Percentiles rank a stretch among this genome's conserved stretches.
phyloP scores from a whole-genome alignment of 1,140 invertebrate species.

The Xylocopa sonorina region DNA sequence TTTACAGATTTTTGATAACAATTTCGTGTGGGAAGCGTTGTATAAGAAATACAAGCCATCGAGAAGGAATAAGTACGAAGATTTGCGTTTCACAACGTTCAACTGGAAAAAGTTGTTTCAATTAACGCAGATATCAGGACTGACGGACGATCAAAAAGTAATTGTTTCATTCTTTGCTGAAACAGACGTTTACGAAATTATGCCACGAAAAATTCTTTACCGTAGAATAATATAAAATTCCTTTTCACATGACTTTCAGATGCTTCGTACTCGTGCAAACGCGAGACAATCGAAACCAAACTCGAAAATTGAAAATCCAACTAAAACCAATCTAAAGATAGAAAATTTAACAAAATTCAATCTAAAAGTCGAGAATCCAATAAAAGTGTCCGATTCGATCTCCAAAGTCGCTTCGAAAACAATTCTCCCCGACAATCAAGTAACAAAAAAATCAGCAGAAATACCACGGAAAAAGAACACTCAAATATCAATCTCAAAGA shows the following conservation, averaged over 20 bases:
- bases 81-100: slow-evolving; percentile 27
- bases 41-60: slow-evolving; percentile 61
- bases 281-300: background rate
- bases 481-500: background rate
- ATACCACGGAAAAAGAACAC: background rate
- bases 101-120: slow-evolving; percentile 70
- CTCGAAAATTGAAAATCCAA: background rate
- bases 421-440: background rate
- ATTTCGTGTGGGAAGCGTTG: slow-evolving; percentile 73
- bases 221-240: too few species aligned
- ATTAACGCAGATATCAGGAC: slow-evolving; percentile 46
- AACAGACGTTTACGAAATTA: too few species aligned
- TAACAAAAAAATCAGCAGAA: background rate
- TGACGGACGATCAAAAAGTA: slow-evolving; percentile 33
- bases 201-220: too few species aligned
- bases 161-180: background rate
- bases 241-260: too few species aligned
- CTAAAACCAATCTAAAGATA: background rate
- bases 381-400: background rate
- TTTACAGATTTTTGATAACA: slow-evolving; percentile 70
- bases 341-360: background rate
- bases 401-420: background rate
- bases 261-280: background rate
- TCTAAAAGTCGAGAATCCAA: background rate
- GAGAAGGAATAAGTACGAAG: slow-evolving; percentile 38